Base-by-base conservation (phyloP, 1,140 invertebrate species). In the Diachasma alloeum region DNA sequence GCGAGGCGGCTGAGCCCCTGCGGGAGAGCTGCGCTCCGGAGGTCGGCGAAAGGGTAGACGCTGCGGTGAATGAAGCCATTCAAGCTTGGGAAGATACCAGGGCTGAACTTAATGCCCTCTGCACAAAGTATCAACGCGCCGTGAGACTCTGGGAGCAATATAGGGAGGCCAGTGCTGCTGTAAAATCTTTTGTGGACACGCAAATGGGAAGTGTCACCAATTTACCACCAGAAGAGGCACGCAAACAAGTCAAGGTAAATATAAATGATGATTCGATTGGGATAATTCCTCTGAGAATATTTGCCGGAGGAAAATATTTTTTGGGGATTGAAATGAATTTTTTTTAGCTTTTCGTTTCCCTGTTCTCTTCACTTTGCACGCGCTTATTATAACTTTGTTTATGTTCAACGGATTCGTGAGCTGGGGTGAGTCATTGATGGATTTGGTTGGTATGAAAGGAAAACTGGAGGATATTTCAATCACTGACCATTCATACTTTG, bases 121-220 rank as follows among this genome's bases (percentile, higher is more conserved):
- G 94, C 87, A 92, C 92, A 80, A 93, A 93, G 87, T 93, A 88
- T 87, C 92, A 95, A 88, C 88, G 93, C 85, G 95, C 94, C 3
- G 94, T 95, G 59, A 92, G 93, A 36, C 90, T 96, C 39, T 96
- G 95, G 95, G 90, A 93, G 81, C 91, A 93, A 66, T 96, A 95
- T 87, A 90, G 93, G 24, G 94, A 94, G 81, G 93, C 94, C 0
- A 94, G 93, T 42, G 93, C 94, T n/a, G 91, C 92, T 4, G 92
- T 96, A 53, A 92, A 93, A 70, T 91, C 90, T 73, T 95, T 93
- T 91, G 92, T 93, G 44, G 94, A 95, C 81, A 91, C 92, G 78
- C 93, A 94, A 86, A 93, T 94, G 88, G 91, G 91, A 73, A 89
- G 86, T 39, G 90, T 93, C 66, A 91, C 91, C 56, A 91, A 93